Percentiles rank a stretch among this genome's conserved stretches.
Conservation (phyloP, 2,888 invertebrate species). For the Halocaridina rubra region DNA sequence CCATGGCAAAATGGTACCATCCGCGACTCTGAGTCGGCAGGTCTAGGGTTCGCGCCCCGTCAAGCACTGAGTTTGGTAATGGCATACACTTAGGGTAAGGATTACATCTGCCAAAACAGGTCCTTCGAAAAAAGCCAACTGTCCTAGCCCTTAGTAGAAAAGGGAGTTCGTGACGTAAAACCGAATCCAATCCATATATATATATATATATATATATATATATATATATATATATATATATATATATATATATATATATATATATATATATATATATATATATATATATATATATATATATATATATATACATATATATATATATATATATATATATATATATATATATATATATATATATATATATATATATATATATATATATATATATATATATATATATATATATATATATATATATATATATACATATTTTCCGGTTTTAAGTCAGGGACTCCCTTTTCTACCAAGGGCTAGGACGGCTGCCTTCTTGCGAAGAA, state of each 20-base stretch:
- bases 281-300: neutral
- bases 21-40: too few species aligned
- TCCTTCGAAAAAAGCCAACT: too few species aligned
- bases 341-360: slow-evolving; percentile 8
- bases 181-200: neutral
- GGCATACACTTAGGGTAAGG: too few species aligned
- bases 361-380: slow-evolving; percentile 8
- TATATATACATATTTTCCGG: neutral
- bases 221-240: neutral
- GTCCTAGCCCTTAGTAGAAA: too few species aligned
- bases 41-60: too few species aligned
- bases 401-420: slow-evolving; percentile 8
- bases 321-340: slow-evolving; percentile 8
- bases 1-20: too few species aligned
- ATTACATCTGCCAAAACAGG: too few species aligned
- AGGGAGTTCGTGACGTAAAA: too few species aligned
- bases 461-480: too few species aligned
- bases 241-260: neutral
- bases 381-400: slow-evolving; percentile 8
- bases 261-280: neutral
- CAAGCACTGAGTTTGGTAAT: too few species aligned
- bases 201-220: neutral
- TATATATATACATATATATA: neutral
- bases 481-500: too few species aligned
- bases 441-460: too few species aligned